Conservation (phyloP, 1,140 invertebrate genomes). For the Solenopsis invicta region DNA sequence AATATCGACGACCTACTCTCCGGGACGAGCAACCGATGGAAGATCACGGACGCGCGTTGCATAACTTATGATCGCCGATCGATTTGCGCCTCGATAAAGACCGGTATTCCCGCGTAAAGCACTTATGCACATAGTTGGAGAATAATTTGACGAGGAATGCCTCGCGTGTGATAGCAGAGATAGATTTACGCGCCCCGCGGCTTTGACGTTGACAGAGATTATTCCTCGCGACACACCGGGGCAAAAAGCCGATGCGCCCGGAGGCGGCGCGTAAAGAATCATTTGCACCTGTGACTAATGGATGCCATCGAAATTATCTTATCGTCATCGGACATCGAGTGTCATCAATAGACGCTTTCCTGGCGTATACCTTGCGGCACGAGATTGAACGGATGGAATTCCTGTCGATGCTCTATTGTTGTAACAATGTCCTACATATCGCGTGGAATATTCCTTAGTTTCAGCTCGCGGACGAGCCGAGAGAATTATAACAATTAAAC, state of each 20-base stretch:
- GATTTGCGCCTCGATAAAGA: slow-evolving; percentile 13
- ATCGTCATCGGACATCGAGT: slow-evolving; percentile 33
- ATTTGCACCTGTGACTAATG: slow-evolving; percentile 36
- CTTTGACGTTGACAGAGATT: slow-evolving; percentile 24
- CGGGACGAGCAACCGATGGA: slow-evolving; percentile 14
- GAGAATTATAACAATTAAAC: not conserved
- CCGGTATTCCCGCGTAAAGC: not conserved
- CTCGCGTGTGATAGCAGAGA: not conserved
- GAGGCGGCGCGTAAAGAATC: slow-evolving; percentile 19
- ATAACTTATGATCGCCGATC: slow-evolving; percentile 59
- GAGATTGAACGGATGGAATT: not conserved
- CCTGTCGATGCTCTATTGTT: not conserved
- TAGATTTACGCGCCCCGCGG: not conserved
- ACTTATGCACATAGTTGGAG: not conserved
- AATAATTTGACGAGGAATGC: slow-evolving; percentile 12
- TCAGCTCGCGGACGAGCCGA: not conserved
- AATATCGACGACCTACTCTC: slow-evolving; percentile 27
- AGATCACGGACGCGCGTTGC: slow-evolving; percentile 39
- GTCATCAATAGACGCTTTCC: slow-evolving; percentile 38
- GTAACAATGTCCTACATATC: not conserved
- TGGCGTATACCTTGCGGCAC: not conserved
- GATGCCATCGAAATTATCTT: slow-evolving; percentile 46
- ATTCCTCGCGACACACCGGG: not conserved
- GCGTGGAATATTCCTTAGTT: not conserved
- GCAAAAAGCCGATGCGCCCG: not conserved